Base-by-base conservation (phyloP, 1,140 invertebrate genomes). In the Plectus sambesii region DNA sequence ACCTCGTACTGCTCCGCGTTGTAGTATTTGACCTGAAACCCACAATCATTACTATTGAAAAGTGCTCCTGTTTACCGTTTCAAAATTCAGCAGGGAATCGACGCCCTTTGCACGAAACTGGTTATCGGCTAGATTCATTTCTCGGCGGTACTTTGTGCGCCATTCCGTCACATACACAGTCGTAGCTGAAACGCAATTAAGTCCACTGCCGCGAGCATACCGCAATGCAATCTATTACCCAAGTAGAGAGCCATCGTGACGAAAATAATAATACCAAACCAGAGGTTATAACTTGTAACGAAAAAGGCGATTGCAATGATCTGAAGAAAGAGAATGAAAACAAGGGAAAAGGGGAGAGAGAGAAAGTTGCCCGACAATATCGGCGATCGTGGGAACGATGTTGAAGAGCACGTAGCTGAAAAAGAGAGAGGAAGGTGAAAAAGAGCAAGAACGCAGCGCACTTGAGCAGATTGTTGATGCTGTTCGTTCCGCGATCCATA, bases 1-100 rank as follows among this genome's bases (percentile, higher is more conserved):
- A 87, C 82, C 76, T 96, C 90, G 70, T 88, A 92, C 6, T 77
- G 62, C 71, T 96, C 89, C 19, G 87, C 87, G 23, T 83, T 83
- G 66, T 94, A 96, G 73, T 96, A 94, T 71, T 96, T 97, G 0
- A 94, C 72, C 71, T 72, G 46, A 49, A 24, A 56, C n/a, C 9
- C 15, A 49, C 49, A 47, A 51, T 4, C 15, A 48, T 15, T 48
- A 48, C 45, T 17, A 48, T 48, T 49, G 42, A n/a, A n/a, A n/a
- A 20, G 25, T n/a, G 5, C 5, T 22, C 39, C 5, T 45, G 57
- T 60, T 61, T 54, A 74, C 89, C 3, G 90, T 96, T 74, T 96
- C 89, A 74, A 89, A 94, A 73, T 96, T 97, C 0, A 96, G 74
- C 29, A 97, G 73, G n/a, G 89, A 93, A 69, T 97, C 90, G 0